Evolutionary conservation across 2,113 vertebrate genomes (phyloP).

Genomic region (Manacus vitellinus): DNA sequence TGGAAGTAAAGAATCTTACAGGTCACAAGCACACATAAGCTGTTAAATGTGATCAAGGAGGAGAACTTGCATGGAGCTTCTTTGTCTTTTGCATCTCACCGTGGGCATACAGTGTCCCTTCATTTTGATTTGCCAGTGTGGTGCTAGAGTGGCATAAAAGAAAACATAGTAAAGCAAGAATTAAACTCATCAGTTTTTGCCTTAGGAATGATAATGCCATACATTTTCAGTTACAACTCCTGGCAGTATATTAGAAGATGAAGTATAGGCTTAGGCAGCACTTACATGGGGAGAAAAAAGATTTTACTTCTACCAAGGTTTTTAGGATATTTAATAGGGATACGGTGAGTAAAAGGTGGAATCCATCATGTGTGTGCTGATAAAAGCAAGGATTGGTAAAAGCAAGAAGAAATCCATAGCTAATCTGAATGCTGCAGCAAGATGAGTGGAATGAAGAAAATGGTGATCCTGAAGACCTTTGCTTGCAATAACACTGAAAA

Average conservation of each 20-base stretch:
- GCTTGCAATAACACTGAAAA: neutral
- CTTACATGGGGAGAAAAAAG: neutral
- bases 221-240: neutral
- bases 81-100: neutral
- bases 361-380: neutral
- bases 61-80: accelerated
- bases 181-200: neutral
- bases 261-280: neutral
- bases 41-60: neutral
- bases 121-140: neutral
- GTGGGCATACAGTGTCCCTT: neutral
- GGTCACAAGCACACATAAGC: accelerated
- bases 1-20: neutral
- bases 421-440: neutral
- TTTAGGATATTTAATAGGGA: neutral
- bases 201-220: neutral
- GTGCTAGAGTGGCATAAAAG: neutral
- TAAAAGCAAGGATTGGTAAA: neutral
- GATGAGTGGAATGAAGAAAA: neutral
- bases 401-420: neutral
- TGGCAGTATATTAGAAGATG: neutral
- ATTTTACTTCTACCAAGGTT: neutral
- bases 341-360: neutral
- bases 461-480: neutral
- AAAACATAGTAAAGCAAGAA: neutral